A percentile compares a stretch with the other conserved stretches of the same genome.
Conservation (phyloP, 2,113 vertebrate species). For the Pandion haliaetus region DNA sequence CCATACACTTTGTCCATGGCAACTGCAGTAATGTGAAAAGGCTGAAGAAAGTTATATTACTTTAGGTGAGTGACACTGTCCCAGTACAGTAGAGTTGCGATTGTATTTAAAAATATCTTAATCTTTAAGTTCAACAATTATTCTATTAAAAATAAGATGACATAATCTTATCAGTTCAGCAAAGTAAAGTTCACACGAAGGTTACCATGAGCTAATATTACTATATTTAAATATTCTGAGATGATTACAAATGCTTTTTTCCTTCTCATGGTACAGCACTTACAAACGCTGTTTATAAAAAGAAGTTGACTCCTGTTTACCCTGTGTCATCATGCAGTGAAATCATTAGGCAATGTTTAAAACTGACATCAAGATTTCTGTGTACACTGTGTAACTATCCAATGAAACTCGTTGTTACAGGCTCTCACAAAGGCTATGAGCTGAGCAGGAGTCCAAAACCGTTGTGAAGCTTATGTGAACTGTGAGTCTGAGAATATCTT, state of each 20-base stretch:
- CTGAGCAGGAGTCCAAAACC: neutral
- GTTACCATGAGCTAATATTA: neutral
- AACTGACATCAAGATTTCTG: neutral
- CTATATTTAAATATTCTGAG: conserved; percentile 5
- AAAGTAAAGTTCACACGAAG: neutral
- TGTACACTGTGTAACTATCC: neutral
- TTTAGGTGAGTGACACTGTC: neutral
- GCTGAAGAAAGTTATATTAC: neutral
- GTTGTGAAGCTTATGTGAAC: neutral
- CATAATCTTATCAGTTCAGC: neutral
- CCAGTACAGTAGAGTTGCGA: neutral
- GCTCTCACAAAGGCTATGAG: neutral
- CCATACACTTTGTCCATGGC: neutral
- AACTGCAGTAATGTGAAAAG: neutral
- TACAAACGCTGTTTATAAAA: neutral
- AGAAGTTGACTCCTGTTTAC: neutral
- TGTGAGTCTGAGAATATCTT: neutral
- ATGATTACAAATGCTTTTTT: neutral
- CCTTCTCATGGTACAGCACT: conserved; percentile 5
- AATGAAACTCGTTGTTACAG: neutral
- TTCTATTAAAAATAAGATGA: neutral
- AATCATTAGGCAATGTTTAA: neutral
- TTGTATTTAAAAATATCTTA: neutral
- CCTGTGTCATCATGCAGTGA: neutral
- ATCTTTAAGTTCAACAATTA: neutral